Conservation (phyloP, 1,140 invertebrate genomes). For the Galleria mellonella region DNA sequence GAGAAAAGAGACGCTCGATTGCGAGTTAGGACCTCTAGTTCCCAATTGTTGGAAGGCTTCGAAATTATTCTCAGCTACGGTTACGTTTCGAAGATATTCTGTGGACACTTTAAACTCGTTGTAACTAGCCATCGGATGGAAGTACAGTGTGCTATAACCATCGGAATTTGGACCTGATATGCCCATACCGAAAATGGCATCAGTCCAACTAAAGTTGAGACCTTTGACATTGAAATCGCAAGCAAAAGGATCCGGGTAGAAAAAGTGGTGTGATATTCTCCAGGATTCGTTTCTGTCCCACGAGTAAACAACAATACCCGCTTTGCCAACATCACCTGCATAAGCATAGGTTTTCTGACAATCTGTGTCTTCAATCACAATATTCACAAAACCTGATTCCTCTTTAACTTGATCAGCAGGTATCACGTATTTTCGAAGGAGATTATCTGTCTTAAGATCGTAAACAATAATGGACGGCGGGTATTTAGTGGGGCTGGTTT, state of each 20-base stretch:
- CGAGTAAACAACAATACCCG: slow-evolving; percentile 81
- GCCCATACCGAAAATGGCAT: slow-evolving; percentile 84
- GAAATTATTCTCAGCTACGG: slow-evolving; percentile 71
- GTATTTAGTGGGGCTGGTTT: slow-evolving; percentile 59
- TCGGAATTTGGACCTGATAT: slow-evolving; percentile 77
- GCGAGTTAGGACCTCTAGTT: slow-evolving; percentile 80
- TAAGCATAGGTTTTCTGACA: slow-evolving; percentile 82
- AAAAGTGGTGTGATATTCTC: slow-evolving; percentile 82
- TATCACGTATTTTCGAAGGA: slow-evolving; percentile 78
- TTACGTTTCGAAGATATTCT: slow-evolving; percentile 77
- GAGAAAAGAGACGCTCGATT: slow-evolving; percentile 83
- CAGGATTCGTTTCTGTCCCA: slow-evolving; percentile 80
- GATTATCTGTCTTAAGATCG: slow-evolving; percentile 81
- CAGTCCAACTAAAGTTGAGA: slow-evolving; percentile 83
- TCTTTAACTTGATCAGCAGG: slow-evolving; percentile 78
- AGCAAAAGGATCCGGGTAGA: slow-evolving; percentile 80
- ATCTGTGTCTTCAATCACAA: slow-evolving; percentile 81
- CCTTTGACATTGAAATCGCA: slow-evolving; percentile 83
- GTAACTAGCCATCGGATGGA: slow-evolving; percentile 84
- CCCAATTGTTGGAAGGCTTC: slow-evolving; percentile 81
- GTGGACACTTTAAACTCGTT: slow-evolving; percentile 84
- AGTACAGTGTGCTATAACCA: slow-evolving; percentile 83
- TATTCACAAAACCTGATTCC: slow-evolving; percentile 84
- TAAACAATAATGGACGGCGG: slow-evolving; percentile 81
- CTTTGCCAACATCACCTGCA: slow-evolving; percentile 78